Base-by-base conservation (phyloP, 2,113 vertebrate genomes). In the Spea multiplicata region DNA sequence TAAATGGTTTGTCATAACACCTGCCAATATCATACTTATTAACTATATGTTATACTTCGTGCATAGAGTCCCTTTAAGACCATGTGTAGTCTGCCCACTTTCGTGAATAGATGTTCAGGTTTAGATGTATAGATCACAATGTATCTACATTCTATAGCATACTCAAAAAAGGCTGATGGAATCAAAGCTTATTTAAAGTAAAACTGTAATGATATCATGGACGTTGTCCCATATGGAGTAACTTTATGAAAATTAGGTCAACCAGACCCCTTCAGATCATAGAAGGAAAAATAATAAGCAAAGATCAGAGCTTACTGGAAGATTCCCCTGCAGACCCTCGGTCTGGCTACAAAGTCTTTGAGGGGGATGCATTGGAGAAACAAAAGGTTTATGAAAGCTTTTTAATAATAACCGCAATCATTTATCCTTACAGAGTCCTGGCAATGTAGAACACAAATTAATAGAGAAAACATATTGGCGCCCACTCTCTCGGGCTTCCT, bases 291-390 rank as follows among this genome's bases (percentile, higher is more conserved):
- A 70, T 55, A 50, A 8, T 68, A 66, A 47, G 44, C 8, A 53
- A 76, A 48, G 49, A 49, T 55, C 14, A 30, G 44, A 3, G 66
- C 52, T 59, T 48, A 61, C 44, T 59, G 10, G 68, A 48, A n/a
- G 45, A 69, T 70, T 62, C 46, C 74, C 64, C 75, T 57, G 52
- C 57, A 69, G 66, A 67, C 74, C 13, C 5, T 68, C 30, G 4
- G 66, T 9, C 8, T 6, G 2, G 75, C 44, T 70, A 9, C 65
- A 70, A 72, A 70, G 66, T 77, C 50, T 77, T 70, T 70, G 66
- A 61, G 75, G 70, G 75, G 75, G 75, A 48, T 77, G 66, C 55
- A 70, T 53, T 57, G 47, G 45, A 77, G 50, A 70, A 59, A 69
- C 66, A 61, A 70, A 77, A 76, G 30, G 30, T 59, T 68, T 48